Base-by-base conservation (phyloP, 2,113 vertebrate species). In the Etheostoma spectabile region DNA sequence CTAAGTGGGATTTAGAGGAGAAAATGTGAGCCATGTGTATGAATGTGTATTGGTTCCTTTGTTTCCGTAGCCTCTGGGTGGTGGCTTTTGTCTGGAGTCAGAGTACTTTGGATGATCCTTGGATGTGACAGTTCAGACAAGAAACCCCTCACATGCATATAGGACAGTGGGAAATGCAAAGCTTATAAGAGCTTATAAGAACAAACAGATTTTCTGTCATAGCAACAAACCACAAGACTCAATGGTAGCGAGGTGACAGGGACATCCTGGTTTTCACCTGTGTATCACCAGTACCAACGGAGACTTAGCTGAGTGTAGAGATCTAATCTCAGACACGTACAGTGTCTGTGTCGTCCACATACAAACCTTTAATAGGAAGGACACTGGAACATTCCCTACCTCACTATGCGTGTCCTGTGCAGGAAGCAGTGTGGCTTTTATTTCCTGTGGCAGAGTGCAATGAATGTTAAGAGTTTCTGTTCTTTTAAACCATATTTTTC, bases 21-120 rank as follows among this genome's bases (percentile, higher is more conserved):
- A 80, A 76, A 77, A 88, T 73, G 60, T 42, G 27, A 83, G 85
- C 79, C 86, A 73, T 67, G 51, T 85, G 83, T 52, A 30, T 77
- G 73, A 45, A 45, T n/a, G n/a, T n/a, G n/a, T n/a, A 16, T 33
- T 59, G 18, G 18, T 62, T 19, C 8, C 19, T 16, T 8, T 48
- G 46, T n/a, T 57, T 56, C 16, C n/a, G 46, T 49, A 16, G 60
- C 19, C 33, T 62, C 8, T 52, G 38, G n/a, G 30, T 57, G 1
- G 1, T 56, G 10, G 5, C 21, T 18, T 18, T 30, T 33, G 13
- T 48, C 3, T 49, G 13, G 59, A 61, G 38, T 49, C 12, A 72
- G 30, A 66, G 5, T 5, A 49, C 55, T 27, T 42, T 19, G 16
- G 12, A 35, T 35, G 55, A 67, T 57, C 21, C 38, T 42, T 42